Conservation (phyloP, 2,888 invertebrate genomes). For the Lasioglossum morio region DNA sequence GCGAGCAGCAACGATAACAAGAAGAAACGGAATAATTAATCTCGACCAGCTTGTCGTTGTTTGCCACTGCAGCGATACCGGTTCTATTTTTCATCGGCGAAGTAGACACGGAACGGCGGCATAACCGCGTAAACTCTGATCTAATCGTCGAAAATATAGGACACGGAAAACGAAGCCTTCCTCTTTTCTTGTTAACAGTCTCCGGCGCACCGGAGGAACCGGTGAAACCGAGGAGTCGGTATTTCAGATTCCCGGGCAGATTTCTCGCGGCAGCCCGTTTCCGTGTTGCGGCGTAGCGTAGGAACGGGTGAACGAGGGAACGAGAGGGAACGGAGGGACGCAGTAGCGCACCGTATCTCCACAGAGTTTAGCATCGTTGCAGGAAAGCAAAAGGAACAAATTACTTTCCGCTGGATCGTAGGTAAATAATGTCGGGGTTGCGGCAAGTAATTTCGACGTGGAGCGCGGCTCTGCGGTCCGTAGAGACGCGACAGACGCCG, state of each 20-base stretch:
- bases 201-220: background rate
- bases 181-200: background rate
- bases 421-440: slow-evolving; percentile 19
- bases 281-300: background rate
- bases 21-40: too few species aligned
- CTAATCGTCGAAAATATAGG: background rate
- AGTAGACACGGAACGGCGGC: too few species aligned
- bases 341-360: background rate
- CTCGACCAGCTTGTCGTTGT: too few species aligned
- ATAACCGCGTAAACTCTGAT: background rate
- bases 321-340: background rate
- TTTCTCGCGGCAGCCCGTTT: background rate
- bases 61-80: too few species aligned
- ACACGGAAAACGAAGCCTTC: background rate
- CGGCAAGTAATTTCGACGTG: slow-evolving; percentile 23
- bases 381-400: slow-evolving; percentile 15
- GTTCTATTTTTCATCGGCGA: too few species aligned
- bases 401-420: slow-evolving; percentile 17
- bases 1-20: too few species aligned
- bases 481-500: background rate
- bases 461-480: background rate
- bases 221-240: background rate
- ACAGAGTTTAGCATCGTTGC: background rate
- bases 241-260: background rate
- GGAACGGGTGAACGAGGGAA: background rate